Percentiles rank a stretch among this genome's conserved stretches.
phyloP scores from a whole-genome alignment of 1,140 invertebrate species.

The Diorhabda sublineata region DNA sequence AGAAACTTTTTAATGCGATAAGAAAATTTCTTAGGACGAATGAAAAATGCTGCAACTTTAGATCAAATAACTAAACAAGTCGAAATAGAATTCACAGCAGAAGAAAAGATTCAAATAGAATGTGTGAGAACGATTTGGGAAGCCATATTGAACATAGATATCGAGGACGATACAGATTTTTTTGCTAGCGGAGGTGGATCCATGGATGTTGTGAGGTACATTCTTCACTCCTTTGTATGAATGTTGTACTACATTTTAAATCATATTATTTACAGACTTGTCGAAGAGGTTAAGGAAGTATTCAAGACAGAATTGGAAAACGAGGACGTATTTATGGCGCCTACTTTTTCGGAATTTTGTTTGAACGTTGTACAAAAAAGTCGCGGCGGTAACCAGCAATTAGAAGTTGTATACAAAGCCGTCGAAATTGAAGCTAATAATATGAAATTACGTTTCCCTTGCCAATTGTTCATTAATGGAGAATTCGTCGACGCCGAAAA shows the following conservation, averaged over 20 bases:
- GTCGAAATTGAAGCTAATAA: slow-evolving; percentile 79
- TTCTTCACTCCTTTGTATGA: background rate
- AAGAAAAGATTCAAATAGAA: slow-evolving; percentile 67
- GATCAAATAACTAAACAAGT: slow-evolving; percentile 61
- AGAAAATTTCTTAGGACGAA: slow-evolving; percentile 70
- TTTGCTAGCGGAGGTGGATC: slow-evolving; percentile 88
- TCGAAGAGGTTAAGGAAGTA: slow-evolving; percentile 89
- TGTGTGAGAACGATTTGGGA: slow-evolving; percentile 72
- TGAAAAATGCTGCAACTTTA: slow-evolving; percentile 79
- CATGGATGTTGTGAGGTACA: slow-evolving; percentile 87
- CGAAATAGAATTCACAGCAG: slow-evolving; percentile 66
- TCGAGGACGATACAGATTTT: slow-evolving; percentile 83
- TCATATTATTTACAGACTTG: slow-evolving; percentile 54
- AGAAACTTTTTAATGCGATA: background rate
- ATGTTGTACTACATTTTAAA: background rate
- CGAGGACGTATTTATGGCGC: slow-evolving; percentile 90
- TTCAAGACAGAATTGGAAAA: slow-evolving; percentile 75
- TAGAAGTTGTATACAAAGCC: slow-evolving; percentile 63
- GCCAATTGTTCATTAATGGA: slow-evolving; percentile 88
- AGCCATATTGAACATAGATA: slow-evolving; percentile 73
- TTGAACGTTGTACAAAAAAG: slow-evolving; percentile 61
- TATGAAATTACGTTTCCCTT: slow-evolving; percentile 77
- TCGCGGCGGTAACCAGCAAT: slow-evolving; percentile 54
- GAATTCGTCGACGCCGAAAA: slow-evolving; percentile 77
- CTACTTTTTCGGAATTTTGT: slow-evolving; percentile 79